A percentile compares a stretch with the other conserved stretches of the same genome.
phyloP scores from a whole-genome alignment of 2,113 vertebrate species.

The Eleginops maclovinus region DNA sequence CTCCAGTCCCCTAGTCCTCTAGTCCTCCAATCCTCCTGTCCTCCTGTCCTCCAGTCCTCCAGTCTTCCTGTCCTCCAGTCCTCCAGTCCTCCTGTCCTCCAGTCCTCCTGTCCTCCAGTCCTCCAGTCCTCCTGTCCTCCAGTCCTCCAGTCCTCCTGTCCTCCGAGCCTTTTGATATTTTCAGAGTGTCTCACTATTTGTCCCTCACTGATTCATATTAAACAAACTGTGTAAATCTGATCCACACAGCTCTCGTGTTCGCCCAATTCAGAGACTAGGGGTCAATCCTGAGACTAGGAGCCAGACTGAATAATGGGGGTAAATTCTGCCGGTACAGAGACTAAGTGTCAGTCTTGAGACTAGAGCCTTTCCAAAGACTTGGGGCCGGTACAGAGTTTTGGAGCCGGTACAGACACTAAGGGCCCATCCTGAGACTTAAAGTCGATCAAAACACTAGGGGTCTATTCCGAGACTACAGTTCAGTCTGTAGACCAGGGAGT shows the following conservation, averaged over 20 bases:
- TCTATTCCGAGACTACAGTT: too few species aligned
- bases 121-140: constrained; percentile 2
- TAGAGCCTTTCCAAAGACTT: too few species aligned
- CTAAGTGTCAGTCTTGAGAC: too few species aligned
- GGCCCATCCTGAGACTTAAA: too few species aligned
- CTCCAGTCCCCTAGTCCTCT: not conserved
- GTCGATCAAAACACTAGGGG: too few species aligned
- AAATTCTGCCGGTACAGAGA: too few species aligned
- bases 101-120: not conserved
- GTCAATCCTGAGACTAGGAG: too few species aligned
- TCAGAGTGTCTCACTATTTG: not conserved
- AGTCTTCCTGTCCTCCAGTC: not conserved
- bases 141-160: not conserved
- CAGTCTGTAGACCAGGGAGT: too few species aligned
- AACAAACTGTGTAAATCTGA: constrained; percentile 40
- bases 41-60: constrained; percentile 2
- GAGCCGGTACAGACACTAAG: too few species aligned
- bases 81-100: not conserved
- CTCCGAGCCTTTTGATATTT: not conserved
- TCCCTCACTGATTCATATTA: constrained; percentile 53
- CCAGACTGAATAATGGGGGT: too few species aligned
- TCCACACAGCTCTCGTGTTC: not conserved
- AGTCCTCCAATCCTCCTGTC: not conserved
- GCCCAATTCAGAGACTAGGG: too few species aligned
- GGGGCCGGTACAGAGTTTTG: too few species aligned